Conservation (phyloP, 2,888 invertebrate genomes). For the Lasioglossum oenotherae region DNA sequence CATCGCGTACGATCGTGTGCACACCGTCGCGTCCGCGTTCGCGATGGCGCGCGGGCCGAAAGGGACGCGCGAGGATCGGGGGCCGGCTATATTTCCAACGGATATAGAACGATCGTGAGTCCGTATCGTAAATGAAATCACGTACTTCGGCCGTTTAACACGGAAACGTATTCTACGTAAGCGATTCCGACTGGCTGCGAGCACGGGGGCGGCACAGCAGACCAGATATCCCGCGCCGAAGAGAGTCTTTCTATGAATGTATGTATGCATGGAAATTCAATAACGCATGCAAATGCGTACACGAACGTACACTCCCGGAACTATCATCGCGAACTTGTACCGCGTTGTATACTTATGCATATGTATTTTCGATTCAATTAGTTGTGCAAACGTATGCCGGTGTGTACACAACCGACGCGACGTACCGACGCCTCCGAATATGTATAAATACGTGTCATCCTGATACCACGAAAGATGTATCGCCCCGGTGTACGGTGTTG, state of each 20-base stretch:
- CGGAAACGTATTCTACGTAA: conserved; percentile 73
- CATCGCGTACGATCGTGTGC: neutral
- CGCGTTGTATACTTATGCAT: conserved; percentile 24
- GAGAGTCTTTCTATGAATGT: conserved; percentile 33
- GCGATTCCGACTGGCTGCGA: conserved; percentile 49
- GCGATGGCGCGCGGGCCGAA: neutral
- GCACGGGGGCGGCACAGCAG: neutral
- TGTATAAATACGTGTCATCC: neutral
- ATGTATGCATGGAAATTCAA: conserved; percentile 45
- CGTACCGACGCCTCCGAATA: neutral
- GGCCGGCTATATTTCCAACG: conserved; percentile 67
- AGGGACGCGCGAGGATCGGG: conserved; percentile 53
- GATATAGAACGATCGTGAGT: conserved; percentile 79
- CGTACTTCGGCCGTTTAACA: conserved; percentile 79
- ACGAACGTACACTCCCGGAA: conserved; percentile 8
- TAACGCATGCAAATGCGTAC: conserved; percentile 24
- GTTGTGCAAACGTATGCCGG: conserved; percentile 22
- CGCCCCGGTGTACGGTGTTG: neutral
- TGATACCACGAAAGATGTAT: neutral
- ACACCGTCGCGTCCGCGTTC: neutral
- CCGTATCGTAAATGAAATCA: conserved; percentile 83
- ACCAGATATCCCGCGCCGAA: neutral
- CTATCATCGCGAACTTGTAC: conserved; percentile 29
- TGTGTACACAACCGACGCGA: neutral
- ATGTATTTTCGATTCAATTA: conserved; percentile 41